These are phyloP conservation scores for Sinocyclocheilus anophthalmus DNA, from an alignment of 2,113 vertebrate species.

Conservation along the genomic window DNA sequence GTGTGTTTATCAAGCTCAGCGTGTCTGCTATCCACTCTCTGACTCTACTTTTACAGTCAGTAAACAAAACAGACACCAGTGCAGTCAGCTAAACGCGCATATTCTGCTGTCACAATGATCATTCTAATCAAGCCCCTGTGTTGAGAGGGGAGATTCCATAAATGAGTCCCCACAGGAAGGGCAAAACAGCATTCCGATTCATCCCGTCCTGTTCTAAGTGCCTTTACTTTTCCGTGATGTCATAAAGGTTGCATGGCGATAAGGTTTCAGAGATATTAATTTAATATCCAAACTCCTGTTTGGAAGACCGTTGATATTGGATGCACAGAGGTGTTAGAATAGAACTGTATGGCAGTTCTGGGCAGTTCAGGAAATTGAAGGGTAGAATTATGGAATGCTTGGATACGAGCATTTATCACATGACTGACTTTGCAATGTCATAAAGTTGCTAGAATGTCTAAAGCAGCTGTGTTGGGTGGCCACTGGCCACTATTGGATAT, in stretches of 20 bases:
- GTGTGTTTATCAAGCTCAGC: constrained; percentile 53
- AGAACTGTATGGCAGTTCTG: constrained; percentile 9
- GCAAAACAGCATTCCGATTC: constrained; percentile 30
- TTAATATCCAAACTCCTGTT: constrained; percentile 28
- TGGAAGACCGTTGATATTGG: constrained; percentile 19
- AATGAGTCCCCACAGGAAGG: constrained; percentile 5
- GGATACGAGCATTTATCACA: neutral
- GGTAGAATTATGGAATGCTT: constrained; percentile 9
- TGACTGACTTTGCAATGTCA: constrained; percentile 20
- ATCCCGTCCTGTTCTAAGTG: neutral
- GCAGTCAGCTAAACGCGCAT: constrained; percentile 27
- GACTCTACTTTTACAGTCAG: constrained; percentile 62
- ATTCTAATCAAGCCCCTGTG: constrained; percentile 40
- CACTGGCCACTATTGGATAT: neutral
- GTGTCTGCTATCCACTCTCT: constrained; percentile 25
- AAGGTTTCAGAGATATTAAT: constrained; percentile 46
- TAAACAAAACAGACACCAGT: constrained; percentile 64
- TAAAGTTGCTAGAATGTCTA: constrained; percentile 16
- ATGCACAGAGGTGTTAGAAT: neutral
- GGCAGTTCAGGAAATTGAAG: constrained; percentile 25
- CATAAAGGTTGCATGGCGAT: constrained; percentile 42
- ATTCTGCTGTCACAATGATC: constrained; percentile 35
- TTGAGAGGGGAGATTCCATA: constrained; percentile 42
- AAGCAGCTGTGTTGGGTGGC: constrained; percentile 10
- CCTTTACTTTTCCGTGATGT: constrained; percentile 27